These are phyloP conservation scores for Horisme vitalbata DNA, from an alignment of 2,888 invertebrate genomes.

Conservation along the genomic window DNA sequence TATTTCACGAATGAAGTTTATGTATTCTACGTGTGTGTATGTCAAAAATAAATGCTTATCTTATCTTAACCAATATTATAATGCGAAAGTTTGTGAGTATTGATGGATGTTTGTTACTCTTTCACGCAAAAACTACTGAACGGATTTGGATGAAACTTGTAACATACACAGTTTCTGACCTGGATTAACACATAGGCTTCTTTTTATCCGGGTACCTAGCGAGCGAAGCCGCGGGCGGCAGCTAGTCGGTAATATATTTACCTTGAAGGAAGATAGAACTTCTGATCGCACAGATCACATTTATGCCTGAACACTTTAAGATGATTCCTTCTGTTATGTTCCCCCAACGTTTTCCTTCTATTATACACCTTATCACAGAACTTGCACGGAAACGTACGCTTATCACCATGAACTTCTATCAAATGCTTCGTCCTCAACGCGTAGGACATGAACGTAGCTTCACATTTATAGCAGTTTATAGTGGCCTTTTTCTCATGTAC, in stretches of 20 bases:
- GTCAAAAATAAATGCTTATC: no score
- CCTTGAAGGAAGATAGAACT: constrained; percentile 72
- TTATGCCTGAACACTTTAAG: constrained; percentile 72
- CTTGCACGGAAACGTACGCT: constrained; percentile 61
- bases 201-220: no score
- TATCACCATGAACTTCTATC: constrained; percentile 65
- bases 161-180: no score
- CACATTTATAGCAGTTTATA: constrained; percentile 68
- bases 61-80: no score
- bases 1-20: no score
- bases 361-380: constrained; percentile 70
- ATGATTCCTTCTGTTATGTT: constrained; percentile 66
- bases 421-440: constrained; percentile 63
- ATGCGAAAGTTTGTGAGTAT: no score
- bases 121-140: no score
- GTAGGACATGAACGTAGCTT: constrained; percentile 64
- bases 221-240: no score
- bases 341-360: constrained; percentile 62
- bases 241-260: background rate
- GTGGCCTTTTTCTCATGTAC: constrained; percentile 68
- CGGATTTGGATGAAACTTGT: no score
- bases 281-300: constrained; percentile 79
- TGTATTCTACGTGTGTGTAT: no score
- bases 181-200: no score
- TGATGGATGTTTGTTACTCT: no score